A percentile compares a stretch with the other conserved stretches of the same genome.
Conservation (phyloP, 2,797 vertebrate species). For the Manis javanica region DNA sequence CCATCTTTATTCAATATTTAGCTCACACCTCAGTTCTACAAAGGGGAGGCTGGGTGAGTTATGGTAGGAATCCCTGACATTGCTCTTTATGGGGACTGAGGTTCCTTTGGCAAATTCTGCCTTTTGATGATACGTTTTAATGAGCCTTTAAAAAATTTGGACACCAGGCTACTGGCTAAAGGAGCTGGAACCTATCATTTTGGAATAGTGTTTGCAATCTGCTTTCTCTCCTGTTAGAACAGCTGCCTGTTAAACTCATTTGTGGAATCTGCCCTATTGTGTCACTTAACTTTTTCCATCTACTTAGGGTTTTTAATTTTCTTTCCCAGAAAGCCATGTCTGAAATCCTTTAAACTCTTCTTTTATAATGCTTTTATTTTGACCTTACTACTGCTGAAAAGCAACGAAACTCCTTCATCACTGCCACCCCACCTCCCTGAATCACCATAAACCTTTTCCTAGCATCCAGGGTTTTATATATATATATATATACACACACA, state of each 20-base stretch:
- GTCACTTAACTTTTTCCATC: conserved; percentile 39
- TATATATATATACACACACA: too few species aligned
- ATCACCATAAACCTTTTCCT: background rate
- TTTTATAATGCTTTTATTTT: conserved; percentile 31
- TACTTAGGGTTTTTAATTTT: background rate
- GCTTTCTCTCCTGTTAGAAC: conserved; percentile 53
- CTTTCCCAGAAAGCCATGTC: conserved; percentile 26
- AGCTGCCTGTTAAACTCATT: background rate
- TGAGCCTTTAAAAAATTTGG: background rate
- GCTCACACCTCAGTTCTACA: background rate
- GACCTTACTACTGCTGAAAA: background rate
- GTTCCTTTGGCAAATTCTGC: background rate
- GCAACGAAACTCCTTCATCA: background rate
- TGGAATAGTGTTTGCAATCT: conserved; percentile 10
- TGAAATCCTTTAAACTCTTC: conserved; percentile 41
- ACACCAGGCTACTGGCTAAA: background rate
- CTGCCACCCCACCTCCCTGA: background rate
- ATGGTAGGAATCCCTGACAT: background rate
- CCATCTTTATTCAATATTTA: background rate
- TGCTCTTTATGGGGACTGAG: background rate
- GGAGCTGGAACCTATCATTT: background rate
- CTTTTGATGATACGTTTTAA: conserved; percentile 7
- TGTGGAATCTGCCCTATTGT: conserved; percentile 4
- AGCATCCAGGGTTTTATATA: background rate
- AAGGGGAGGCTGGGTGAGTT: background rate